phyloP scores from a whole-genome alignment of 2,888 invertebrate genomes.

The Eristalis pertinax region DNA sequence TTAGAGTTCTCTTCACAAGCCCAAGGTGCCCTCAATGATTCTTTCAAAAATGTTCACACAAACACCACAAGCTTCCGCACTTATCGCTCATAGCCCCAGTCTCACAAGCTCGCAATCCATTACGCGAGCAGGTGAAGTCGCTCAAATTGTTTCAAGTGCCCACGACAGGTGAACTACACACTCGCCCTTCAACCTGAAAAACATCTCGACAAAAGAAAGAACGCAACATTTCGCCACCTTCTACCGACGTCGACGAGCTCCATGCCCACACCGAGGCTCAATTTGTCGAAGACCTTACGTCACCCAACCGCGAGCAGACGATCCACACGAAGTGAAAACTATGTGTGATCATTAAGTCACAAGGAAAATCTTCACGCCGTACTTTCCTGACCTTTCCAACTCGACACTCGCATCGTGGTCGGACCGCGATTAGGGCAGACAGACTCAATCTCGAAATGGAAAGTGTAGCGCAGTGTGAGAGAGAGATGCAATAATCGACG shows the following conservation, averaged over 20 bases:
- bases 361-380: background rate
- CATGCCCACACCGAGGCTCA: background rate
- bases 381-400: slow-evolving; percentile 22
- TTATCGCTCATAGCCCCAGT: background rate
- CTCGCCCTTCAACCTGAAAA: background rate
- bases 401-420: background rate
- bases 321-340: background rate
- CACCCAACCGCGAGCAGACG: background rate
- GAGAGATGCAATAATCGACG: slow-evolving; percentile 31
- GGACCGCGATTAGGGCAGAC: background rate
- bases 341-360: background rate
- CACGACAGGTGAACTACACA: background rate
- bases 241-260: background rate
- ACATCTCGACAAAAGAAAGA: background rate
- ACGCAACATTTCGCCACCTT: background rate
- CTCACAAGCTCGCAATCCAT: background rate
- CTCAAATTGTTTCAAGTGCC: background rate
- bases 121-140: background rate
- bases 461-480: slow-evolving; percentile 29
- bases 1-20: background rate
- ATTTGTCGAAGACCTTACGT: background rate
- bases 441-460: slow-evolving; percentile 29
- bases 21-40: background rate
- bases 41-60: background rate
- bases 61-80: background rate